These are phyloP conservation scores for Cossypha polioptera DNA, from an alignment of 2,797 vertebrate genomes.

Conservation along the genomic window DNA sequence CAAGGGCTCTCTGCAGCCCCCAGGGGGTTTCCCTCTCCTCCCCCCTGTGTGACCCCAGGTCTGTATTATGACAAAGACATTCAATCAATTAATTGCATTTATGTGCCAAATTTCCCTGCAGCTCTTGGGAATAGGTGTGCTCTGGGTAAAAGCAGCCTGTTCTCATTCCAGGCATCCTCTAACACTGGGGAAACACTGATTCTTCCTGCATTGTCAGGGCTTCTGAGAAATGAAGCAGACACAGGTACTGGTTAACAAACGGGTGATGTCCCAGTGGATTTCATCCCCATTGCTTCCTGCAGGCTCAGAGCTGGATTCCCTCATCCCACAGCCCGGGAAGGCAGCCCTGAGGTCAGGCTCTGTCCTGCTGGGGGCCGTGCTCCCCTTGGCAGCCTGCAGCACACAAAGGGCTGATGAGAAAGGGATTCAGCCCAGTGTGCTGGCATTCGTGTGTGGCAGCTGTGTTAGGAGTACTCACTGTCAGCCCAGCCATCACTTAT, in stretches of 20 bases:
- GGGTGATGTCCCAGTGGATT: not conserved
- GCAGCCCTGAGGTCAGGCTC: not conserved
- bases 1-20: not conserved
- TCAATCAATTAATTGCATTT: not conserved
- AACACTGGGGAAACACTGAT: not conserved
- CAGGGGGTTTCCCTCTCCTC: not conserved
- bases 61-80: not conserved
- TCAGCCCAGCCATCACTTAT: constrained; percentile 28
- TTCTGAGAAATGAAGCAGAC: not conserved
- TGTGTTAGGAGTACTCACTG: constrained; percentile 34
- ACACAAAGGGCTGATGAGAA: constrained; percentile 23
- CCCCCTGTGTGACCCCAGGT: accelerated
- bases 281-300: not conserved
- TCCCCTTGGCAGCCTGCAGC: not conserved
- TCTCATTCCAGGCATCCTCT: not conserved
- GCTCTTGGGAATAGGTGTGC: not conserved
- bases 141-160: not conserved
- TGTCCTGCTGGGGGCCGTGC: not conserved
- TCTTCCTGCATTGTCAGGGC: not conserved
- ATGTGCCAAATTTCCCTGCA: not conserved
- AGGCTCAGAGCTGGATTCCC: not conserved
- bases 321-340: not conserved
- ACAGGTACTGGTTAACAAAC: not conserved
- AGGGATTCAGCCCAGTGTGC: not conserved
- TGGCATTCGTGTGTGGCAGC: not conserved